Evolutionary conservation across 2,113 vertebrate genomes (phyloP).

Genomic region (Macrotis lagotis): DNA sequence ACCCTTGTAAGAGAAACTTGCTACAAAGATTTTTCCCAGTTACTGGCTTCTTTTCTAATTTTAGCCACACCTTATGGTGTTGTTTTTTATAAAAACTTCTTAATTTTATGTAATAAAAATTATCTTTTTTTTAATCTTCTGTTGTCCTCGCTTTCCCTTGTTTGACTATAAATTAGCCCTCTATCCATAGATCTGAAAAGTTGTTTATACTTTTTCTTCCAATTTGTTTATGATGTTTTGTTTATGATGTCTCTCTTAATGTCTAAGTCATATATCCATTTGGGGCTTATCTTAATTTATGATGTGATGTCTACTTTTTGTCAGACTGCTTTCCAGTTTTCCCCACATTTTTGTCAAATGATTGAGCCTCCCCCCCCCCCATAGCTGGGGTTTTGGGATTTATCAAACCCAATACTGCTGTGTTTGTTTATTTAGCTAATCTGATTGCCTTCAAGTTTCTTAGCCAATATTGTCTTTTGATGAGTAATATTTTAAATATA

Average conservation of each 20-base stretch:
- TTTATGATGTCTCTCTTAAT: not conserved
- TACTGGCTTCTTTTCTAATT: too few relatives aligned
- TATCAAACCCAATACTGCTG: not conserved
- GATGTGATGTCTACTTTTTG: not conserved
- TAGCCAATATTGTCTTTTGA: not conserved
- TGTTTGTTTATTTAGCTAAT: not conserved
- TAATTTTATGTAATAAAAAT: not conserved
- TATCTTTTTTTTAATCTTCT: not conserved
- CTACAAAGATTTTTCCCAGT: too few relatives aligned
- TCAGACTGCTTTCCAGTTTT: not conserved
- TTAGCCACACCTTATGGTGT: not conserved
- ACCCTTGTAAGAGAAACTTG: too few relatives aligned
- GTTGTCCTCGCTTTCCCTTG: not conserved
- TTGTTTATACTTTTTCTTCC: not conserved
- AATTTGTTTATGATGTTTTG: not conserved
- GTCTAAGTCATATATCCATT: not conserved
- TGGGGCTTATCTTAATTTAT: not conserved
- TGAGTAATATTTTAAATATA: too few relatives aligned
- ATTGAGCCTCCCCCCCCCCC: too few relatives aligned
- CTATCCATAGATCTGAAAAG: not conserved
- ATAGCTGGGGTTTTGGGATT: not conserved
- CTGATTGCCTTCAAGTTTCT: not conserved
- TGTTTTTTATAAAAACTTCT: not conserved
- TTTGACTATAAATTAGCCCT: not conserved
- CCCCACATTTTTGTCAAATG: not conserved